Conservation (phyloP, 2,113 vertebrate genomes). For the Sturnus vulgaris region DNA sequence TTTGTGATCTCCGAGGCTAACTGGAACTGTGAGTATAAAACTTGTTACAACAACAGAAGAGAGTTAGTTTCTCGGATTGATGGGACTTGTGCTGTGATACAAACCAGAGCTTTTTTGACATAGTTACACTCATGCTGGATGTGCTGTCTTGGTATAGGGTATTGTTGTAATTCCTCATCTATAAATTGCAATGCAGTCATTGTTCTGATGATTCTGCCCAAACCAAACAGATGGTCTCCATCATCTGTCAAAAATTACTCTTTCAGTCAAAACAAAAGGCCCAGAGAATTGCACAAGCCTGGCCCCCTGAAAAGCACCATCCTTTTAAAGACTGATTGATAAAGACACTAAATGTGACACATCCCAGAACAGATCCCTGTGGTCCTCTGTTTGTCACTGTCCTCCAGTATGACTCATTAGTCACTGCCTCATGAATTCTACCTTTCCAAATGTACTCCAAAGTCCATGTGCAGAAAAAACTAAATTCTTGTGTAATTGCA, state of each 20-base stretch:
- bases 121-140: not conserved
- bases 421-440: not conserved
- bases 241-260: not conserved
- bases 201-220: not conserved
- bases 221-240: not conserved
- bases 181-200: not conserved
- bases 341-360: not conserved
- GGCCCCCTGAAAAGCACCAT: not conserved
- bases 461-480: not conserved
- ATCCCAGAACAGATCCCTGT: not conserved
- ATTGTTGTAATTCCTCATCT: not conserved
- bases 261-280: not conserved
- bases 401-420: not conserved
- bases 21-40: not conserved
- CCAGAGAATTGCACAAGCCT: not conserved
- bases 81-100: not conserved
- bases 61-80: not conserved
- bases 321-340: not conserved
- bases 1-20: not conserved
- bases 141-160: not conserved
- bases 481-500: not conserved
- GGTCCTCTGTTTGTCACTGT: not conserved
- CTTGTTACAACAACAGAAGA: not conserved
- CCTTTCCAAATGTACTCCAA: not conserved
- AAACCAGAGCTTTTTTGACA: not conserved